Evolutionary conservation across 1,140 invertebrate species (phyloP).

Genomic region (Babylonia areolata): DNA sequence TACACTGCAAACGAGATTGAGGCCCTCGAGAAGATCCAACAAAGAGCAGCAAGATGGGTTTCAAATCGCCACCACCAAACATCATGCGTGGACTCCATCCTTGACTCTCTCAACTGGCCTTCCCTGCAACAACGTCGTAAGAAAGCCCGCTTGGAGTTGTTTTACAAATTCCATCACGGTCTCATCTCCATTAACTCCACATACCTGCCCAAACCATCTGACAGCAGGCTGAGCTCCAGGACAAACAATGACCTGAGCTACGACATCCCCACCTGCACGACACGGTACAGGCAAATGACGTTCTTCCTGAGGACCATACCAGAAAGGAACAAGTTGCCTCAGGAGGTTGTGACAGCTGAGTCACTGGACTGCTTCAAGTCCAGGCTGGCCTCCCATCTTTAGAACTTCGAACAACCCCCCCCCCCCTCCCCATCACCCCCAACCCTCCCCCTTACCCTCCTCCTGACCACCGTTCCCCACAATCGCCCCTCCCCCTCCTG

Average conservation of each 20-base stretch:
- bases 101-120: constrained; percentile 26
- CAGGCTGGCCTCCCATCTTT: neutral
- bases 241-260: neutral
- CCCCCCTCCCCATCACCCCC: no score
- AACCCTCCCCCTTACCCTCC: no score
- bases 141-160: neutral
- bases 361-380: neutral
- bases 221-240: neutral
- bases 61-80: constrained; percentile 31
- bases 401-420: no score
- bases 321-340: neutral
- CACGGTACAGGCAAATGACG: neutral
- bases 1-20: constrained; percentile 28
- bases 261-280: neutral
- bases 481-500: no score
- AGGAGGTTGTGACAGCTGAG: neutral
- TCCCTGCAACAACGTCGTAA: neutral
- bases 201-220: neutral
- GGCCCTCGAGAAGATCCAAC: constrained; percentile 50
- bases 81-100: constrained; percentile 38
- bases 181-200: neutral
- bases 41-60: constrained; percentile 47
- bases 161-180: neutral
- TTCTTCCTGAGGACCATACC: neutral
- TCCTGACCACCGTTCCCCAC: no score